A percentile compares a stretch with the other conserved stretches of the same genome.
Conservation (phyloP, 2,797 vertebrate species). For the Pangasius krempfi region DNA sequence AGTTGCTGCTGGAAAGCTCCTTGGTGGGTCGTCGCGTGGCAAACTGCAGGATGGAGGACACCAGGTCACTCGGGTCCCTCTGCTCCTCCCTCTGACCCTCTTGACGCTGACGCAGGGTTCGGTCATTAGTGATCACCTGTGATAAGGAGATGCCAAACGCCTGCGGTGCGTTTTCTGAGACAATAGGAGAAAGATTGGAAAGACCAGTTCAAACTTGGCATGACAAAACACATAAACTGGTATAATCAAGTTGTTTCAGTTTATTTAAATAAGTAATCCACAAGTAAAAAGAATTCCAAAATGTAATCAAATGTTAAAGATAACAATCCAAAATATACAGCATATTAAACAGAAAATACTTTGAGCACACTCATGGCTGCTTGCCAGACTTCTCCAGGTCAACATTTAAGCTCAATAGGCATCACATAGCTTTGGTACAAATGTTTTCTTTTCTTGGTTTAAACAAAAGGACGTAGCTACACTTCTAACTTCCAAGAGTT, state of each 20-base stretch:
- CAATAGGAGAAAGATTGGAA: constrained; percentile 14
- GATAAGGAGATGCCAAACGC: constrained; percentile 93
- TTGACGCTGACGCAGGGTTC: constrained; percentile 88
- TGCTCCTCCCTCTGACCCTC: constrained; percentile 81
- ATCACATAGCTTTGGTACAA: not conserved
- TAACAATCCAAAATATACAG: not conserved
- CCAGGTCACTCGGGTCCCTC: constrained; percentile 85
- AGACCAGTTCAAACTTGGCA: not conserved
- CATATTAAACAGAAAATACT: not conserved
- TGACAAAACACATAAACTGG: not conserved
- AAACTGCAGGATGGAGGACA: constrained; percentile 87
- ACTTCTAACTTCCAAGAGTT: not conserved
- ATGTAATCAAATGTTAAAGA: not conserved
- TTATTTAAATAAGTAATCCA: not conserved
- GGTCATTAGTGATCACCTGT: constrained; percentile 95
- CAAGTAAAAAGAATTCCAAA: not conserved
- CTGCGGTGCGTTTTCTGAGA: constrained; percentile 86
- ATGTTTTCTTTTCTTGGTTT: not conserved
- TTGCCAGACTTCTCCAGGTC: not conserved
- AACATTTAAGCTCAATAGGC: not conserved
- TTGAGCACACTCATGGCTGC: not conserved
- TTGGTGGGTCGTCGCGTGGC: constrained; percentile 77
- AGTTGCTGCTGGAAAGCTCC: constrained; percentile 98
- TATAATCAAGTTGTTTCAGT: too few species aligned
- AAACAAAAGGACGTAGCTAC: not conserved